Conservation (phyloP, 37 sponge, comb jelly and placozoan species). For the Diacarnus erythraeanus region DNA sequence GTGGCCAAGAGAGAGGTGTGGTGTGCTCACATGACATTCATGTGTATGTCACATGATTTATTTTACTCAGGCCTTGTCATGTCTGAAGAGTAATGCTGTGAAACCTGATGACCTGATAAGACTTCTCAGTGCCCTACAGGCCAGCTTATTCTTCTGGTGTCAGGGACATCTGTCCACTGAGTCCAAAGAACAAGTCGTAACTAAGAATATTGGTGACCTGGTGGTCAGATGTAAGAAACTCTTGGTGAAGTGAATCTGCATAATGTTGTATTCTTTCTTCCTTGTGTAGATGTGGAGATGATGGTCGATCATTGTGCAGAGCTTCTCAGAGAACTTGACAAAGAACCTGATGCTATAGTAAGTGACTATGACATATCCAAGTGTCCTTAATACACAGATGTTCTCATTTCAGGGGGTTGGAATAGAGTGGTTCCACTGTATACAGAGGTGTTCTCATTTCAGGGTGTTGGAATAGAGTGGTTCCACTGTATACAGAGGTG, state of each 20-base stretch:
- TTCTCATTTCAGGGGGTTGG: too few relatives aligned
- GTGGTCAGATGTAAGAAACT: constrained; percentile 40
- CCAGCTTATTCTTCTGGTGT: constrained; percentile 62
- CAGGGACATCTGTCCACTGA: constrained; percentile 12
- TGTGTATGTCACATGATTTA: not conserved
- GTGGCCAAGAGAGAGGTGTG: constrained; percentile 60
- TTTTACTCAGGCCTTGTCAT: constrained; percentile 10
- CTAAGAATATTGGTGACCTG: constrained; percentile 3
- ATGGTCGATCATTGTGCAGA: not conserved
- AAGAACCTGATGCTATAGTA: not conserved
- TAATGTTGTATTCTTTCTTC: too few relatives aligned
- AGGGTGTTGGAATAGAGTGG: too few relatives aligned
- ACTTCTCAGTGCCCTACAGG: constrained; percentile 62
- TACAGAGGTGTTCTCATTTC: too few relatives aligned
- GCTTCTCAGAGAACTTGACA: not conserved
- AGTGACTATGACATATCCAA: too few relatives aligned
- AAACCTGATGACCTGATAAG: constrained; percentile 50
- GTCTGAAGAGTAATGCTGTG: constrained; percentile 1
- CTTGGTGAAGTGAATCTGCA: not conserved
- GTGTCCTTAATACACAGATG: too few relatives aligned
- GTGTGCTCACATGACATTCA: not conserved
- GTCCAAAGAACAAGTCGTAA: not conserved
- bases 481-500: too few relatives aligned
- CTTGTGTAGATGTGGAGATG: not conserved
- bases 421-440: too few relatives aligned